Percentiles rank a stretch among this genome's conserved stretches.
Conservation (phyloP, 2,113 vertebrate genomes). For the Corythornis cristatus region DNA sequence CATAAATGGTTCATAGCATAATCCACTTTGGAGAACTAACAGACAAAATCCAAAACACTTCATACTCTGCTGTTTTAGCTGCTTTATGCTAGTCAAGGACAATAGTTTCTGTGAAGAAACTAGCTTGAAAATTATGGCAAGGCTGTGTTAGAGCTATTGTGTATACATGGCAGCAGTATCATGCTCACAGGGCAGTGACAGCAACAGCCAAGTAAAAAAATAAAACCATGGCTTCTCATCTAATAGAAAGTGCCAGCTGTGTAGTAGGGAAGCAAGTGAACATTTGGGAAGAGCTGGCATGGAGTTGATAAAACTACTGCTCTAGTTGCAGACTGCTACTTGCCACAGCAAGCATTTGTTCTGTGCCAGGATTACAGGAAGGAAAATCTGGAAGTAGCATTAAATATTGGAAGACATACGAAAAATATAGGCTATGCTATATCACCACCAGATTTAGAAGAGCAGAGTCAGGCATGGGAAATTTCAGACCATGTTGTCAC, state of each 20-base stretch:
- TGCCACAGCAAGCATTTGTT: not conserved
- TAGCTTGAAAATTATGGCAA: not conserved
- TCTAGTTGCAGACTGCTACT: not conserved
- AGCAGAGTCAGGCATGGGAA: not conserved
- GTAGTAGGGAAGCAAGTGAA: not conserved
- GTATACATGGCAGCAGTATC: not conserved
- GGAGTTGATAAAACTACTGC: not conserved
- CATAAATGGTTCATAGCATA: not conserved
- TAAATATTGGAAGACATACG: not conserved
- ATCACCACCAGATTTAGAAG: not conserved
- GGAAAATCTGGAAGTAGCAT: not conserved
- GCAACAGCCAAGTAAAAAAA: not conserved
- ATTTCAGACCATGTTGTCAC: not conserved
- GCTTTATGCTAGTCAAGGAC: not conserved
- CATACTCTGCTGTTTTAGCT: not conserved
- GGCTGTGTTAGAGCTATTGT: not conserved
- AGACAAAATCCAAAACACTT: not conserved
- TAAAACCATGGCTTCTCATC: not conserved
- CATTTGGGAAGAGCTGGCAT: not conserved
- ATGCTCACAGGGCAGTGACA: not conserved
- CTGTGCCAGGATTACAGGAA: not conserved
- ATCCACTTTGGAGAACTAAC: not conserved
- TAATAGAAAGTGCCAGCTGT: not conserved
- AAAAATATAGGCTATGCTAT: not conserved
- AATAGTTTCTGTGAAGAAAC: not conserved